These are phyloP conservation scores for Sarcophaga caerulescens DNA, from an alignment of 2,888 invertebrate species.

Conservation along the genomic window DNA sequence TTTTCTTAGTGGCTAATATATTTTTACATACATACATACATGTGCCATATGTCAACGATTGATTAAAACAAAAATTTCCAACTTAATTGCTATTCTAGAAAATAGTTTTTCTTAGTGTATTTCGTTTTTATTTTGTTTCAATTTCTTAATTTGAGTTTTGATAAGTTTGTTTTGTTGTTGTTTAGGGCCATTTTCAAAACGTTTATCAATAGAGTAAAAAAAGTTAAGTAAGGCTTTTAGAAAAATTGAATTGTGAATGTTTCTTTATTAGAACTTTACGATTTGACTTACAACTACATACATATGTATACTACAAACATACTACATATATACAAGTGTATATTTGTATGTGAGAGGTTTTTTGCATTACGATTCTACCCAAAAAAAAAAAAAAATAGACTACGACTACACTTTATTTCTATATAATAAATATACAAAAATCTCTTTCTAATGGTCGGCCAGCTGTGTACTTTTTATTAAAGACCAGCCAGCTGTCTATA, in stretches of 20 bases:
- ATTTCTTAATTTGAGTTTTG: constrained; percentile 19
- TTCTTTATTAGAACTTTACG: too few relatives aligned
- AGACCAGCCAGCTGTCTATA: too few relatives aligned
- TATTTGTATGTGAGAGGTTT: too few relatives aligned
- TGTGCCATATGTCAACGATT: neutral
- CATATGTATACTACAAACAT: too few relatives aligned
- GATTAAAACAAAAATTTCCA: constrained; percentile 39
- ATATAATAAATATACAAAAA: too few relatives aligned
- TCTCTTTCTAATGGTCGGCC: too few relatives aligned
- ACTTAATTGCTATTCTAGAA: constrained; percentile 43
- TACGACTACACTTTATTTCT: too few relatives aligned
- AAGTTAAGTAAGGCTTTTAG: constrained; percentile 20
- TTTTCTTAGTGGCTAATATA: neutral
- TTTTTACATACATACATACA: constrained; percentile 8
- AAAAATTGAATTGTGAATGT: neutral
- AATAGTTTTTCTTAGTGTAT: neutral
- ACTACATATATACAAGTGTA: too few relatives aligned
- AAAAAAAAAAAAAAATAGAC: too few relatives aligned
- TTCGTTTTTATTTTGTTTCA: neutral
- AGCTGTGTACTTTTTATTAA: too few relatives aligned
- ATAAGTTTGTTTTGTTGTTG: neutral
- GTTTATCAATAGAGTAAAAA: neutral
- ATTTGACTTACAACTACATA: too few relatives aligned
- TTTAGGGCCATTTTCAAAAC: constrained; percentile 4
- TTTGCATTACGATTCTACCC: too few relatives aligned